Base-by-base conservation (phyloP, 1,140 invertebrate genomes). In the Drosophila auraria region DNA sequence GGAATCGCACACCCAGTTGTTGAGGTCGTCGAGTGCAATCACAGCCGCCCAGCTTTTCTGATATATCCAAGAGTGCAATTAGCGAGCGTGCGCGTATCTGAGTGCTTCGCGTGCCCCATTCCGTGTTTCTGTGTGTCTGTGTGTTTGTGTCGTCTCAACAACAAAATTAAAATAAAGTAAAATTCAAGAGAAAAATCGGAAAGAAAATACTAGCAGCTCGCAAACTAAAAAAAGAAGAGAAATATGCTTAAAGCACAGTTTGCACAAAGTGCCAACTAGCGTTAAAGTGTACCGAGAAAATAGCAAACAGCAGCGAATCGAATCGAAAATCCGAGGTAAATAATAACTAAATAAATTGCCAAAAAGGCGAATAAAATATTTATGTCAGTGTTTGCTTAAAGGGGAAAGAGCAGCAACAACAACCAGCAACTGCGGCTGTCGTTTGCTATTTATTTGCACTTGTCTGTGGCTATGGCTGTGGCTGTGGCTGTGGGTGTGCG, bases 231-330 rank as follows among this genome's bases (percentile, higher is more conserved):
- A 54, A 15, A 15, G 12, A 38, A 38, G 4, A 3, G 1, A 57
- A 57, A 70, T 78, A 89, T 89, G 84, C 84, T 89, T 84, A 82
- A 89, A 72, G 68, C 81, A 90, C 84, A 89, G 63, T 90, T 90
- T 73, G 70, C 27, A 60, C 68, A 82, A 86, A 80, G 70, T 82
- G 86, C 86, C 86, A 89, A 86, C 63, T 65, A 90, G 74, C 79
- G 42, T 54, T 77, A 83, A 70, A 54, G 54, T 59, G 45, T 60
- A 75, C 36, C 23, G n/a, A 51, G 62, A 40, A 81, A 78, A 70
- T 49, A 87, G 76, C 83, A 33, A 76, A 51, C 8, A 77, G 60
- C 78, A 80, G 66, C 81, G 65, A 63, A 42, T 58, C 64, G 17
- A 25, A 51, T 12, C 23, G 50, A 81, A 71, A 76, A 80, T 57